These are phyloP conservation scores for Potorous gilbertii DNA, from an alignment of 2,797 vertebrate species.

Conservation along the genomic window DNA sequence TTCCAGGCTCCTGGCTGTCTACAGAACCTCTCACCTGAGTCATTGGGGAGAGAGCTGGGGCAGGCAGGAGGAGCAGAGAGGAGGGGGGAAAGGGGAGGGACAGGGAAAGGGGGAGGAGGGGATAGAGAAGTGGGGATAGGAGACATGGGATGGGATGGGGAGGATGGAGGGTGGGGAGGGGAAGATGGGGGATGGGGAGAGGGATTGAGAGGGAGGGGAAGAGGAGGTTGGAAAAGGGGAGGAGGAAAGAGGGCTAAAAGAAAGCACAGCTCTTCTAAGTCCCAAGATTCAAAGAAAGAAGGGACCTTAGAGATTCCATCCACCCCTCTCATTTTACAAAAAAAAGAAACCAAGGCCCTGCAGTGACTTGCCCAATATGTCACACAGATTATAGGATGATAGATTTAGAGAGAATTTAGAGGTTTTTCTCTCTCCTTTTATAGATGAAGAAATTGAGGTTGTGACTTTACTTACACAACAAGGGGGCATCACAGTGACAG, in stretches of 20 bases:
- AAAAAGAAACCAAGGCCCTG: too few species aligned
- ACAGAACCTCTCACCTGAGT: background rate
- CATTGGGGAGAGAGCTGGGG: background rate
- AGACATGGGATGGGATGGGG: too few species aligned
- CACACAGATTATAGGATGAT: background rate
- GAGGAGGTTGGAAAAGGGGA: background rate
- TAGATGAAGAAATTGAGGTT: too few species aligned
- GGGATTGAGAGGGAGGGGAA: too few species aligned
- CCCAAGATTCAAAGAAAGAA: background rate
- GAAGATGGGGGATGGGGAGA: background rate
- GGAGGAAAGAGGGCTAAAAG: too few species aligned
- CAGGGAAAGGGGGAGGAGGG: too few species aligned
- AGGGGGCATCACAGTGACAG: background rate
- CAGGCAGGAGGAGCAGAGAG: background rate
- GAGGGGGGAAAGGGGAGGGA: too few species aligned
- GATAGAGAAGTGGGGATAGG: too few species aligned
- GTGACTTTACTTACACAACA: background rate
- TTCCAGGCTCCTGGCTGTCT: rapidly evolving
- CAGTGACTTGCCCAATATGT: background rate
- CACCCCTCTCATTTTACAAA: background rate
- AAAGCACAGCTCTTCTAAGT: too few species aligned
- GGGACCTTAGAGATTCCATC: background rate
- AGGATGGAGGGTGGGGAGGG: too few species aligned
- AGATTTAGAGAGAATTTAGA: too few species aligned
- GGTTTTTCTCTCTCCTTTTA: too few species aligned